Evolutionary conservation across 2,113 vertebrate species (phyloP), one percentile per base, ranked within the genome.

Genomic region (Thermophis baileyi): DNA sequence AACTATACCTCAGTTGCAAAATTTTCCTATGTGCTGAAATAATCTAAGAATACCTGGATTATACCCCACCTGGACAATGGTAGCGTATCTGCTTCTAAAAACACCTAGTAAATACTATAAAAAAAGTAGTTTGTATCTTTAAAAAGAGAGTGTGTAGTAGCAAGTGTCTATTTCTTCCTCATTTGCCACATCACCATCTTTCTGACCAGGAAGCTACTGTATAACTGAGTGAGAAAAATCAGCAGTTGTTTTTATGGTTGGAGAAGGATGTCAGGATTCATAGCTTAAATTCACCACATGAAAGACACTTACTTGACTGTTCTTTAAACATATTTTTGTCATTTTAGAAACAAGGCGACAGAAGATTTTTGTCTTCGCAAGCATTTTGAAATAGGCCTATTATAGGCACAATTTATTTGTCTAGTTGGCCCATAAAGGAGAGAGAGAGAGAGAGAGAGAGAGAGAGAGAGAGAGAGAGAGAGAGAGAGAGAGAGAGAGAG

Each of bases 381-480:
- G 93, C 69, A 89, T 91, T 93, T 93, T 89, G 53, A 93, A 93
- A 51, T 53, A 57, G 51, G 93, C 90, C 57, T 89, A 89, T 89
- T 85, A 85, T 47, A 85, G 44, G 16, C 44, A 89, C 46, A 91
- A 91, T 91, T 91, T 91, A 89, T 93, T 93, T 93, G 87, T 85
- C 87, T 85, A 53, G 87, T 85, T 89, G 44, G n/a, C 53, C 90
- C 85, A 50, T 93, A 89, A 91, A 85, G 46, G 27, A 1, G 27
- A 30, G 10, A 63, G 40, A 89, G 57, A 88, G 50, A 35, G 50
- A 35, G 89, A 47, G 44, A 35, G 4, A 6, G 60, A 6, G 30
- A 35, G 63, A 16, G 30, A 14, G 60, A 85, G 89, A 74, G 49
- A n/a, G 47, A n/a, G 88, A 14, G 85, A 46, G 8, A 22, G 53